phyloP scores from a whole-genome alignment of 2,888 invertebrate genomes.

The Bhutanitis thaidina region DNA sequence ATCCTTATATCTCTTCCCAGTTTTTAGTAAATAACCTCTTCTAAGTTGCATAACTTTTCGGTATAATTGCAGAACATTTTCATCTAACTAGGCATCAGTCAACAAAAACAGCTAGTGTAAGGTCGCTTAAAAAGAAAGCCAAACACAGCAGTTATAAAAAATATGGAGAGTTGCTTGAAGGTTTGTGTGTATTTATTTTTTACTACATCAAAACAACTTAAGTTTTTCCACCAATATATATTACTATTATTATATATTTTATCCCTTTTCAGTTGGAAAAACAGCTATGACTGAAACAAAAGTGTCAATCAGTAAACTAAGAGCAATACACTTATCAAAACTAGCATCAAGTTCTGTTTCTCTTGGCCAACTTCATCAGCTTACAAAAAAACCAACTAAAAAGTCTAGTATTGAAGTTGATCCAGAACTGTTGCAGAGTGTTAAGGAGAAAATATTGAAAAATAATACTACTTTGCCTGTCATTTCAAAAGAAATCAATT shows the following conservation, averaged over 20 bases:
- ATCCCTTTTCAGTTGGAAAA: slow-evolving; percentile 79
- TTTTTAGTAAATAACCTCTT: slow-evolving; percentile 39
- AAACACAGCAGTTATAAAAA: slow-evolving; percentile 73
- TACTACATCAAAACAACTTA: neutral
- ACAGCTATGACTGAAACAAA: slow-evolving; percentile 82
- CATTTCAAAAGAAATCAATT: slow-evolving; percentile 33
- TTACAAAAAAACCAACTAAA: slow-evolving; percentile 56
- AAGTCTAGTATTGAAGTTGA: slow-evolving; percentile 55
- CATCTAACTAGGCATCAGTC: slow-evolving; percentile 58
- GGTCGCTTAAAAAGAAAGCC: slow-evolving; percentile 62
- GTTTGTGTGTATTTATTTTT: slow-evolving; percentile 51
- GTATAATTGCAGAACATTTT: slow-evolving; percentile 52
- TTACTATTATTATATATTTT: neutral
- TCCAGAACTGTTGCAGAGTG: slow-evolving; percentile 58
- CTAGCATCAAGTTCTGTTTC: slow-evolving; percentile 80
- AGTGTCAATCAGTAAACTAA: slow-evolving; percentile 84
- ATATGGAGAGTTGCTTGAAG: slow-evolving; percentile 85
- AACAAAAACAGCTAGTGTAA: slow-evolving; percentile 61
- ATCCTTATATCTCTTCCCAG: neutral
- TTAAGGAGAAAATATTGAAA: slow-evolving; percentile 64
- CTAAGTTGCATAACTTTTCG: slow-evolving; percentile 63
- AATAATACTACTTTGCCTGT: slow-evolving; percentile 34
- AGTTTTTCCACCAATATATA: no score
- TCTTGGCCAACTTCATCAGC: slow-evolving; percentile 79
- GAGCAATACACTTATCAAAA: slow-evolving; percentile 82